Conservation (phyloP, 1,140 invertebrate species). For the Ceratina japonica region DNA sequence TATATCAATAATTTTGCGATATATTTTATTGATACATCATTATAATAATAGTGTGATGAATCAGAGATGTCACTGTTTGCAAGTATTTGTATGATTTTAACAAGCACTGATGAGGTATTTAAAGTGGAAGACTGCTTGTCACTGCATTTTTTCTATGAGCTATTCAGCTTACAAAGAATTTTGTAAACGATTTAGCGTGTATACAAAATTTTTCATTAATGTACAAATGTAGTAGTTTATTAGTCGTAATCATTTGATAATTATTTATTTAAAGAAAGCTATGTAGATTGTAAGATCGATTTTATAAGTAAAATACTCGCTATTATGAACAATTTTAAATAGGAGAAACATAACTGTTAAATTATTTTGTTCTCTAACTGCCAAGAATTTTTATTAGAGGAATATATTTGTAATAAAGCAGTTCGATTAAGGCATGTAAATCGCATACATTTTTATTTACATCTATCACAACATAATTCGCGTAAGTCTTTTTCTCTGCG, state of each 20-base stretch:
- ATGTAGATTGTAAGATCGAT: constrained; percentile 23
- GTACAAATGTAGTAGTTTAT: constrained; percentile 35
- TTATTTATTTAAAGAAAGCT: constrained; percentile 36
- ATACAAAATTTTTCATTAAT: constrained; percentile 37
- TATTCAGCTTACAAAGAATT: neutral
- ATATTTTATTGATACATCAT: no score
- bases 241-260: constrained; percentile 21
- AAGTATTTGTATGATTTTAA: neutral
- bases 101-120: constrained; percentile 19
- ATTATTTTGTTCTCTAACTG: constrained; percentile 34
- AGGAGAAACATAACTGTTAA: neutral
- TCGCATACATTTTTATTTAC: neutral
- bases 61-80: neutral
- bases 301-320: constrained; percentile 41
- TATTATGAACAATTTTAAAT: constrained; percentile 4
- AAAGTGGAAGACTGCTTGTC: constrained; percentile 37
- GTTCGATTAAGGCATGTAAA: constrained; percentile 8
- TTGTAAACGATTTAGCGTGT: neutral
- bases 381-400: constrained; percentile 4
- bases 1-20: neutral
- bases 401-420: constrained; percentile 18
- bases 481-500: neutral
- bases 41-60: no score
- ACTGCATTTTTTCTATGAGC: constrained; percentile 44
- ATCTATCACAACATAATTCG: constrained; percentile 3